Evolutionary conservation across 2,113 vertebrate species (phyloP).

Genomic region (Leptosomus discolor): DNA sequence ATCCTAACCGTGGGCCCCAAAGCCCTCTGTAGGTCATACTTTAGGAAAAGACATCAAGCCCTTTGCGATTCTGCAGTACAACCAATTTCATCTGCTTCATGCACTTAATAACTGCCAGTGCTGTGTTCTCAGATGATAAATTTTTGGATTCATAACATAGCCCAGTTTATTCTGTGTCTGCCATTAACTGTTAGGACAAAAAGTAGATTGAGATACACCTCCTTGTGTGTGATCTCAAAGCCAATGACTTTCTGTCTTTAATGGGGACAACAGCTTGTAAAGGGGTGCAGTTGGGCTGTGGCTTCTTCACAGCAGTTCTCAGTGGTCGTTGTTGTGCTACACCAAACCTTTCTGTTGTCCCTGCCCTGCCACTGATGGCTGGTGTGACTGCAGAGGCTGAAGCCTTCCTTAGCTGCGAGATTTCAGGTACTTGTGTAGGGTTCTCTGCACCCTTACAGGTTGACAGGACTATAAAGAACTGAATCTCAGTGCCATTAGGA

Average conservation of each 20-base stretch:
- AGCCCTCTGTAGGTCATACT: background rate
- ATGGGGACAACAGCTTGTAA: background rate
- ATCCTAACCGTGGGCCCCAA: background rate
- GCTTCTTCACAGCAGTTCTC: background rate
- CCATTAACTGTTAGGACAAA: background rate
- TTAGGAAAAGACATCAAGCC: background rate
- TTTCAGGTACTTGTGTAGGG: background rate
- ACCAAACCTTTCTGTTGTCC: background rate
- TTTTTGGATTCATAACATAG: background rate
- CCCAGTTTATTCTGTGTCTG: background rate
- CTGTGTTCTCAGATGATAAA: background rate
- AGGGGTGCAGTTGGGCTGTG: background rate
- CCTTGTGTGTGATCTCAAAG: background rate
- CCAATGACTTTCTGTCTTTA: background rate
- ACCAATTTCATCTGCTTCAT: background rate
- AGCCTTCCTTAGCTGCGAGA: background rate
- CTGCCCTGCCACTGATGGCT: background rate
- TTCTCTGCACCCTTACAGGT: background rate
- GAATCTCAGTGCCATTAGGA: background rate
- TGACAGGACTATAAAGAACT: background rate
- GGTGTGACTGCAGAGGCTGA: background rate
- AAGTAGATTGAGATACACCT: background rate
- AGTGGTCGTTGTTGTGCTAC: accelerated
- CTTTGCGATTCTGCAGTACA: background rate
- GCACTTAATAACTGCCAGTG: background rate